Evolutionary conservation across 2,888 invertebrate species (phyloP).

Genomic region (Megaustenia siamemsis): DNA sequence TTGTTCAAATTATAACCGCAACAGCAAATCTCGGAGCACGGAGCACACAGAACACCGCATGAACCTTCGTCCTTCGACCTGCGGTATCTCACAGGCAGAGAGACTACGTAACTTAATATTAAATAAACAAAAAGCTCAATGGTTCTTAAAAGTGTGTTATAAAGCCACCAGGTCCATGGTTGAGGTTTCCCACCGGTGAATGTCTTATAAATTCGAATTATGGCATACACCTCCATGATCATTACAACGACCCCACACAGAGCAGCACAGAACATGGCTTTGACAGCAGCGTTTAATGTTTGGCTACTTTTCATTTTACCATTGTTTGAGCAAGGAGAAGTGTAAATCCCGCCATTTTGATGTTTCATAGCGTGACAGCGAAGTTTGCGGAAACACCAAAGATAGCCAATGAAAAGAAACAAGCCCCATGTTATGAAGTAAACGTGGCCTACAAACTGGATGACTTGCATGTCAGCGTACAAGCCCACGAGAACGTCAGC

Average conservation of each 20-base stretch:
- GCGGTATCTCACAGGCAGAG: conserved; percentile 81
- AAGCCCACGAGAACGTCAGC: conserved; percentile 85
- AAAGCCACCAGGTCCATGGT: conserved; percentile 94
- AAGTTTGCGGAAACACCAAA: conserved; percentile 80
- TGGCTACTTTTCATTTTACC: conserved; percentile 60
- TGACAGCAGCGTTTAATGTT: conserved; percentile 90
- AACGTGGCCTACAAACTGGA: conserved; percentile 84
- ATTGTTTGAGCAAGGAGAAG: neutral
- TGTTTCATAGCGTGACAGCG: conserved; percentile 73
- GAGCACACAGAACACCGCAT: conserved; percentile 55
- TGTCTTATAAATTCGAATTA: conserved; percentile 84
- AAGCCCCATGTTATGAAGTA: conserved; percentile 92
- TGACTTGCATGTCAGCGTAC: conserved; percentile 63
- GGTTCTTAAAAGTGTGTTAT: conserved; percentile 90
- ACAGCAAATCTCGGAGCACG: conserved; percentile 54
- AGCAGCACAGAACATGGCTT: conserved; percentile 92
- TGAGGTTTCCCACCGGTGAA: conserved; percentile 79
- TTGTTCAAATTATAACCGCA: conserved; percentile 41
- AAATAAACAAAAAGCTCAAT: conserved; percentile 93
- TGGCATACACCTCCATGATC: conserved; percentile 90
- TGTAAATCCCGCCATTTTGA: conserved; percentile 70
- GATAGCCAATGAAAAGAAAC: conserved; percentile 90
- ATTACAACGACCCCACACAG: conserved; percentile 91
- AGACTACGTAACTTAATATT: conserved; percentile 90
- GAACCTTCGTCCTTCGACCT: conserved; percentile 24